Evolutionary conservation across 2,113 vertebrate genomes (phyloP).

Genomic region (Condylura cristata): DNA sequence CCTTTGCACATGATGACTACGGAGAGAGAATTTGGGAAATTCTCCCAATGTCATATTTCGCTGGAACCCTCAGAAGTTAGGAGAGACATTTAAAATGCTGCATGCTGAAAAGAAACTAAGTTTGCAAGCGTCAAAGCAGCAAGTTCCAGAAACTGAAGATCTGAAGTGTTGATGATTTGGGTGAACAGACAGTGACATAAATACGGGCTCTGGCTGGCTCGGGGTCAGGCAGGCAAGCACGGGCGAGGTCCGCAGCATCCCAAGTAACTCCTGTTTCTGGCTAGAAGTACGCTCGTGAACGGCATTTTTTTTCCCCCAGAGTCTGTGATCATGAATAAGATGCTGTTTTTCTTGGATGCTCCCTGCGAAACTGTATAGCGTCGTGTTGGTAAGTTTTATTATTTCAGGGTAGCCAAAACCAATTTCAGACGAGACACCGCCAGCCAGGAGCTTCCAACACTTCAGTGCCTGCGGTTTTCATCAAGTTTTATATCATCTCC

Average conservation of each 20-base stretch:
- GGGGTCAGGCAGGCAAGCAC: not conserved
- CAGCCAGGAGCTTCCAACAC: not conserved
- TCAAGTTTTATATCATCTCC: not conserved
- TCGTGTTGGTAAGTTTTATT: slow-evolving; percentile 53
- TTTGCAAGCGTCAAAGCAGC: not conserved
- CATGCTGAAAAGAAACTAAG: not conserved
- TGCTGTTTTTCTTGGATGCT: slow-evolving; percentile 40
- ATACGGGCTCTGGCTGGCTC: not conserved
- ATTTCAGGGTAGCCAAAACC: not conserved
- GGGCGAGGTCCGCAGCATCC: not conserved
- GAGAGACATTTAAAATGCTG: not conserved
- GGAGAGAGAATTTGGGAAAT: not conserved
- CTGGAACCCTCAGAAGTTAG: not conserved
- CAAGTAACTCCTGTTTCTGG: slow-evolving; percentile 41
- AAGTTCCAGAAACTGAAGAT: not conserved
- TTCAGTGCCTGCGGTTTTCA: not conserved
- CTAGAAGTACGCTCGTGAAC: not conserved
- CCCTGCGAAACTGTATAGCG: not conserved
- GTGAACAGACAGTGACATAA: not conserved
- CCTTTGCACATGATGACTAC: not conserved
- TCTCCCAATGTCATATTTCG: not conserved
- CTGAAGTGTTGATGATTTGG: not conserved
- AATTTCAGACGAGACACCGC: not conserved
- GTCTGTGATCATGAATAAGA: not conserved
- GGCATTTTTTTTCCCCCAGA: not conserved